Evolutionary conservation across 1,140 invertebrate genomes (phyloP).

Genomic region (Heliconius melpomene): DNA sequence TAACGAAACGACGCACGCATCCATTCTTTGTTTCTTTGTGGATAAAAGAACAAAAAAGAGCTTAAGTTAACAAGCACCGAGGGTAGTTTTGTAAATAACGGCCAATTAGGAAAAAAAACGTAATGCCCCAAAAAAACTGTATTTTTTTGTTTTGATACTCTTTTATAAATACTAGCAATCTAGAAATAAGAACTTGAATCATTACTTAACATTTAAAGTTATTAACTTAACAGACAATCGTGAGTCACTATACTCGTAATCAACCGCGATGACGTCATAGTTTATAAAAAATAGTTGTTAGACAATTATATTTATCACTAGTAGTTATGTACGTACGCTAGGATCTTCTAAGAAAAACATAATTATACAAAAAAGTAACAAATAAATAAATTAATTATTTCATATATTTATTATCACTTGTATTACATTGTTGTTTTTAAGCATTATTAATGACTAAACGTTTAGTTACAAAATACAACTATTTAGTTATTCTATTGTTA

Average conservation of each 20-base stretch:
- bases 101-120: background rate
- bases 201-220: background rate
- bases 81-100: conserved; percentile 1
- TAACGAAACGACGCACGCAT: conserved; percentile 13
- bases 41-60: conserved; percentile 14
- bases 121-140: background rate
- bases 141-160: background rate
- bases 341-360: background rate
- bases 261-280: background rate
- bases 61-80: conserved; percentile 1
- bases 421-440: no score
- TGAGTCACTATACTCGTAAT: background rate
- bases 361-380: background rate
- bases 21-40: conserved; percentile 9
- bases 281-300: background rate
- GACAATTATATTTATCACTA: background rate
- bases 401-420: background rate
- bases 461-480: no score
- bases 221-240: background rate
- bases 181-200: background rate
- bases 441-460: no score
- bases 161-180: background rate
- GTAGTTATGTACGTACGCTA: background rate
- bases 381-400: background rate
- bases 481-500: no score